Evolutionary conservation across 2,888 invertebrate species (phyloP).

Genomic region (Agrotis clavis): DNA sequence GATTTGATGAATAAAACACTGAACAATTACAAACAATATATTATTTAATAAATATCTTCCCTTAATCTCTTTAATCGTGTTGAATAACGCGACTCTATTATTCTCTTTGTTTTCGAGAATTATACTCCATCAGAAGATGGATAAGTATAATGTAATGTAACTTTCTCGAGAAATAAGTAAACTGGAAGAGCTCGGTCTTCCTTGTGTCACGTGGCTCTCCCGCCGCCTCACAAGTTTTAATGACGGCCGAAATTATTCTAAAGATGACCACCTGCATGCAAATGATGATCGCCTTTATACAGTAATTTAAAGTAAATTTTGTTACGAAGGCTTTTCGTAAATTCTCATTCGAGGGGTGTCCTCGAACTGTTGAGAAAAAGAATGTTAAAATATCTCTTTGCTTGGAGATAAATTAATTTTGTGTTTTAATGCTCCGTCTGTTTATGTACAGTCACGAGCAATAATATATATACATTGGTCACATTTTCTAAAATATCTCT

Average conservation of each 20-base stretch:
- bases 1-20: conserved; percentile 24
- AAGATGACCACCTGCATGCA: conserved; percentile 76
- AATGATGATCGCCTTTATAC: conserved; percentile 68
- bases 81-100: conserved; percentile 26
- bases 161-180: conserved; percentile 26
- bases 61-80: conserved; percentile 22
- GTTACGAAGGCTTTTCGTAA: conserved; percentile 67
- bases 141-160: conserved; percentile 44
- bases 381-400: conserved; percentile 76
- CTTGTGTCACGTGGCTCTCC: conserved; percentile 45
- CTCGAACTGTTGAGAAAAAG: conserved; percentile 66
- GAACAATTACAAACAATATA: conserved; percentile 27
- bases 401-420: conserved; percentile 78
- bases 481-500: too few species aligned
- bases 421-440: conserved; percentile 64
- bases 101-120: conserved; percentile 47
- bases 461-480: too few species aligned
- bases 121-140: conserved; percentile 31
- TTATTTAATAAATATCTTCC: conserved; percentile 3
- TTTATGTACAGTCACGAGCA: too few species aligned
- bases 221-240: conserved; percentile 76
- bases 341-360: conserved; percentile 70
- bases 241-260: conserved; percentile 73
- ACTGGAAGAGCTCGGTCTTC: conserved; percentile 26
- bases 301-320: conserved; percentile 67